phyloP scores from a whole-genome alignment of 2,888 invertebrate species.

The Athalia circularis region DNA sequence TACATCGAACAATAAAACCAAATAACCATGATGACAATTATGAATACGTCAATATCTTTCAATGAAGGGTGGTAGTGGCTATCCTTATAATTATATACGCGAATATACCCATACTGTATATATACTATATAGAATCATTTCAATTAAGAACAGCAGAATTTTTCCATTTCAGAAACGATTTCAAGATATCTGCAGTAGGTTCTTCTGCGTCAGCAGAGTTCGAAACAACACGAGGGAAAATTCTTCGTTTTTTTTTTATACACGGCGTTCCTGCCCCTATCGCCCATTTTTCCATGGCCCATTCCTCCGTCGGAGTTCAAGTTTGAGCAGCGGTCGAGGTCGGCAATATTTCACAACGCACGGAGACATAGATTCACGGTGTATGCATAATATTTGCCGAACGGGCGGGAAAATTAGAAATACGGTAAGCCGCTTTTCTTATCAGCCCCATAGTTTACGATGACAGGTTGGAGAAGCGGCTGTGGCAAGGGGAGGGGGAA shows the following conservation, averaged over 20 bases:
- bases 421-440: slow-evolving; percentile 72
- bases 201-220: slow-evolving; percentile 11
- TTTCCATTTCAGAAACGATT: neutral
- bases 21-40: too few species aligned
- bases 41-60: too few species aligned
- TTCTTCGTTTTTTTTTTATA: neutral
- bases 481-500: neutral
- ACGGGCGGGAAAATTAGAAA: slow-evolving; percentile 71
- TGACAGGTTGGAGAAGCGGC: slow-evolving; percentile 35
- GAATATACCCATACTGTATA: neutral
- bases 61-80: too few species aligned
- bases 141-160: slow-evolving; percentile 26
- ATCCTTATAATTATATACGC: too few species aligned
- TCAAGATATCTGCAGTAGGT: neutral
- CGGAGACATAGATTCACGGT: slow-evolving; percentile 67
- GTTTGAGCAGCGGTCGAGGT: slow-evolving; percentile 68
- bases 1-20: too few species aligned
- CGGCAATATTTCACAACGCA: slow-evolving; percentile 67
- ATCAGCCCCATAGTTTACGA: slow-evolving; percentile 59
- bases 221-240: neutral
- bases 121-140: neutral
- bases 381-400: slow-evolving; percentile 72
- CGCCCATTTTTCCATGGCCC: neutral
- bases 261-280: neutral
- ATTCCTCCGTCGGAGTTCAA: slow-evolving; percentile 45